Percentiles rank a stretch among this genome's conserved stretches.
phyloP scores from a whole-genome alignment of 2,888 invertebrate genomes.

The Spicauda simplicius region DNA sequence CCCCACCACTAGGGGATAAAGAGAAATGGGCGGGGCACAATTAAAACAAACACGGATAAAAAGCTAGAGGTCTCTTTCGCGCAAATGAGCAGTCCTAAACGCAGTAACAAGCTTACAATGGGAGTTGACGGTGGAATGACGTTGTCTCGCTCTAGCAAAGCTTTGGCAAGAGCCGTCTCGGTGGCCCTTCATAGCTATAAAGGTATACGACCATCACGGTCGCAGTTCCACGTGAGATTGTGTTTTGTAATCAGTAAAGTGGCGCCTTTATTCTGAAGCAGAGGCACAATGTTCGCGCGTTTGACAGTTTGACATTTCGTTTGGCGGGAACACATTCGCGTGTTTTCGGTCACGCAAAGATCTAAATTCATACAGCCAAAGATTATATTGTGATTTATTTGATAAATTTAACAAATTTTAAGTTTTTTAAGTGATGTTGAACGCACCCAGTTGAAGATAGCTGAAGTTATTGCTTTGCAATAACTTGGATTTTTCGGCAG shows the following conservation, averaged over 20 bases:
- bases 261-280: slow-evolving; percentile 77
- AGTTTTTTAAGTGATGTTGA: slow-evolving; percentile 70
- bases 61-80: slow-evolving; percentile 70
- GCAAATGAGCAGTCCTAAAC: slow-evolving; percentile 81
- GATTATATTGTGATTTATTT: slow-evolving; percentile 56
- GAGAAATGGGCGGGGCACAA: slow-evolving; percentile 74
- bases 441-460: slow-evolving; percentile 68
- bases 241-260: slow-evolving; percentile 83
- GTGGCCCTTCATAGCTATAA: slow-evolving; percentile 75
- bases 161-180: slow-evolving; percentile 64
- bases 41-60: slow-evolving; percentile 64
- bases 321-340: slow-evolving; percentile 75
- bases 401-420: slow-evolving; percentile 43
- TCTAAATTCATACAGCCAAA: slow-evolving; percentile 51
- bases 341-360: slow-evolving; percentile 55
- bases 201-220: slow-evolving; percentile 67
- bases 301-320: slow-evolving; percentile 80
- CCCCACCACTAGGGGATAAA: slow-evolving; percentile 77
- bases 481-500: slow-evolving; percentile 76
- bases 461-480: slow-evolving; percentile 78
- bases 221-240: slow-evolving; percentile 80
- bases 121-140: slow-evolving; percentile 66
- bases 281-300: slow-evolving; percentile 76
- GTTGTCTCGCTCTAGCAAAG: slow-evolving; percentile 62
- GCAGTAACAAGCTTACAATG: slow-evolving; percentile 80